Base-by-base conservation (phyloP, 2,888 invertebrate species). In the Melolontha melolontha region DNA sequence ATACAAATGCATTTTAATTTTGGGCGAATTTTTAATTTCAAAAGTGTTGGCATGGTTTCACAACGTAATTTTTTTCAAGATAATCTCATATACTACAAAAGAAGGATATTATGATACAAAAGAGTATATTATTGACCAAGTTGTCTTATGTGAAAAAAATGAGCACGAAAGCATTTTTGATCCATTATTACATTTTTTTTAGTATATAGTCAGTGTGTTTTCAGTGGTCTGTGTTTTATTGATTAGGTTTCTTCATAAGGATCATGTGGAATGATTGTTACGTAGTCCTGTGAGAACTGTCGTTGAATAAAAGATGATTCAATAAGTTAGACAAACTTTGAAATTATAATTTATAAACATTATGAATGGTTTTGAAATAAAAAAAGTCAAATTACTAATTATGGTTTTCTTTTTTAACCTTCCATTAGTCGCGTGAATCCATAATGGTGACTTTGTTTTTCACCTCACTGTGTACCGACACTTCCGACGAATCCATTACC, bases 311-410 rank as follows among this genome's bases (percentile, higher is more conserved):
- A 41, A 66, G 68, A 62, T 69, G 72, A 73, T 72, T 71, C 72
- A 72, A 65, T 70, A 67, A 66, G 47, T 73, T 73, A 70, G 69
- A 72, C 41, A 55, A 68, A 57, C 57, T 71, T 67, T 65, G 34
- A 73, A 71, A 71, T 71, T 72, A 71, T 73, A 72, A 73, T 73
- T 73, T 73, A 73, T 71, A 54, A 71, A 70, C 64, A 69, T 71
- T 72, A 73, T 75, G 71, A 72, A 74, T 74, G 74, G 75, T 74
- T 75, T 75, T 74, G 68, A 70, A 75, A 75, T 73, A 72, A 74
- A 34, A n/a, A 34, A 74, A 72, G 59, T 42, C 44, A 59, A 59
- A 59, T 44, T 29, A 47, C 27, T 29, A 44, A 12, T 27, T 8
- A 44, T 44, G 10, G 42, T 59, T 59, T 59, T 57, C n/a, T 59